Evolutionary conservation across 2,888 invertebrate species (phyloP).

Genomic region (Deroplatys truncata): DNA sequence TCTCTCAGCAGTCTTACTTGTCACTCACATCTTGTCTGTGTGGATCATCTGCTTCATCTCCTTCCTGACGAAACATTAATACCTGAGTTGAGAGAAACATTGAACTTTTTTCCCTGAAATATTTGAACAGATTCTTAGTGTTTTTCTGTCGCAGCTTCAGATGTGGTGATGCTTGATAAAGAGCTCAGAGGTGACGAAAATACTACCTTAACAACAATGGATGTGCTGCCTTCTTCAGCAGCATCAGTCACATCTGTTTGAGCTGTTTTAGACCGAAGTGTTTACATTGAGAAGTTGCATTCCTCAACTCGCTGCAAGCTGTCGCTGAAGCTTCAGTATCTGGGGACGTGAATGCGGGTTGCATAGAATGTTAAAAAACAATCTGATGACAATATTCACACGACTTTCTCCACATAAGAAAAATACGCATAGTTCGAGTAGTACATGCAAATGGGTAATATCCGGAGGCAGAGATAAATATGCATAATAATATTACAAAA

Average conservation of each 20-base stretch:
- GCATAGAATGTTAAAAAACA: no score
- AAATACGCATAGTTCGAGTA: no score
- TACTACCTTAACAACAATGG: background rate
- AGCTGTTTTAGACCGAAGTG: no score
- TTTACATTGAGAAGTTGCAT: no score
- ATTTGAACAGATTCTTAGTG: background rate
- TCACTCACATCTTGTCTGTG: background rate
- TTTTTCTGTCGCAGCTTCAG: background rate
- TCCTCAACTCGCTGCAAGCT: no score
- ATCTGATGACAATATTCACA: no score
- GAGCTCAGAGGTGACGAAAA: background rate
- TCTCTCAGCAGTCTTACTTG: background rate
- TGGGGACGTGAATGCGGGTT: no score
- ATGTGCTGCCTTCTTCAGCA: background rate
- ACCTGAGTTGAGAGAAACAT: background rate
- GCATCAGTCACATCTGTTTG: background rate
- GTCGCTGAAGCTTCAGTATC: no score
- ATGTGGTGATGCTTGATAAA: background rate
- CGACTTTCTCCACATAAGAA: no score
- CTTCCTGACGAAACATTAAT: background rate
- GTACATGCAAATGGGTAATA: no score
- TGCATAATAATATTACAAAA: no score
- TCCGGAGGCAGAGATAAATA: no score
- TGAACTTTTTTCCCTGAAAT: background rate
- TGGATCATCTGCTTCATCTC: background rate